Evolutionary conservation across 2,797 vertebrate species (phyloP).

Genomic region (Myotis myotis): DNA sequence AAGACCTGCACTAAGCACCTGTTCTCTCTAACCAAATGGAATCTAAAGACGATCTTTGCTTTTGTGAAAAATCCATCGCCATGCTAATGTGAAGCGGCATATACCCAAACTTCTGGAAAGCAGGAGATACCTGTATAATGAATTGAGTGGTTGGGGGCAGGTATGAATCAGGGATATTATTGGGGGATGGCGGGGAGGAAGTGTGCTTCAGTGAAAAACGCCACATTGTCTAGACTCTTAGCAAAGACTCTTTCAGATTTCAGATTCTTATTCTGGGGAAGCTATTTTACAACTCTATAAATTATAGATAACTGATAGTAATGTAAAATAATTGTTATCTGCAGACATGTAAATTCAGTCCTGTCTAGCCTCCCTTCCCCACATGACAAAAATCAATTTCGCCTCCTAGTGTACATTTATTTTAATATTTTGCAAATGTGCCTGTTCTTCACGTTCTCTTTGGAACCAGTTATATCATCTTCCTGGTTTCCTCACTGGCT

Average conservation of each 20-base stretch:
- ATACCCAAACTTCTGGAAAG: neutral
- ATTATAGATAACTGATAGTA: neutral
- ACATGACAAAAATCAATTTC: neutral
- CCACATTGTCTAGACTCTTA: neutral
- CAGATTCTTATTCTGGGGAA: neutral
- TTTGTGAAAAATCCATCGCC: neutral
- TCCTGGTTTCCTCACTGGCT: neutral
- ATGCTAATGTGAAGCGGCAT: neutral
- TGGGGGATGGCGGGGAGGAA: too few relatives aligned
- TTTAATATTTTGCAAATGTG: neutral
- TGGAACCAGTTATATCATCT: neutral
- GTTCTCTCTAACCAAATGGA: neutral
- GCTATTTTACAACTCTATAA: neutral
- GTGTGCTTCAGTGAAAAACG: neutral
- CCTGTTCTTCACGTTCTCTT: neutral
- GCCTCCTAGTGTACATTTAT: neutral
- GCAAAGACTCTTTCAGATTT: neutral
- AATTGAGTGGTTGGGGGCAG: neutral
- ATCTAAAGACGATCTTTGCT: neutral
- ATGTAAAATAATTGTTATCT: neutral
- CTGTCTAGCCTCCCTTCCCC: neutral
- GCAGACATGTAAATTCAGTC: neutral
- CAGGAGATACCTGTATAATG: neutral
- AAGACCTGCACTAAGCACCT: neutral
- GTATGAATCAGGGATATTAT: neutral